Evolutionary conservation across 2,888 invertebrate genomes (phyloP).

Genomic region (Busseola fusca): DNA sequence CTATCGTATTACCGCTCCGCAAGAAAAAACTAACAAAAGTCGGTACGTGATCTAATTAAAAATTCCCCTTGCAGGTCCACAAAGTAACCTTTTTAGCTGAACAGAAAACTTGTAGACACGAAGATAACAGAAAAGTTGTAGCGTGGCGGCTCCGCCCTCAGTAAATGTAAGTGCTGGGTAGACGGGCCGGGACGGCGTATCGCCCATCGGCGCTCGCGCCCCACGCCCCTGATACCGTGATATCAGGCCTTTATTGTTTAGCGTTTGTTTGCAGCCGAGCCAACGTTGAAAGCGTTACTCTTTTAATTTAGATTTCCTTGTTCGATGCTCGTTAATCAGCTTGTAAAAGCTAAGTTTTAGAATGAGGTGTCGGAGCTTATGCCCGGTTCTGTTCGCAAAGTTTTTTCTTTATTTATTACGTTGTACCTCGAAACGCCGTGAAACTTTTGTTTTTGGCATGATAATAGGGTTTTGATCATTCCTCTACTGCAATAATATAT

Average conservation of each 20-base stretch:
- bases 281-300: constrained; percentile 48
- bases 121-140: constrained; percentile 60
- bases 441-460: constrained; percentile 1
- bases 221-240: constrained; percentile 51
- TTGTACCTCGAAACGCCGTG: constrained; percentile 13
- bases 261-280: constrained; percentile 49
- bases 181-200: constrained; percentile 48
- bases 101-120: constrained; percentile 62
- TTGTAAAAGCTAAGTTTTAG: constrained; percentile 48
- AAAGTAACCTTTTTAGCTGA: constrained; percentile 58
- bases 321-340: constrained; percentile 58
- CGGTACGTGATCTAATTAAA: constrained; percentile 65
- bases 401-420: constrained; percentile 51
- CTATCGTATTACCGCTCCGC: constrained; percentile 39
- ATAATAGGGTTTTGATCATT: background rate
- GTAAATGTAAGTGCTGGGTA: constrained; percentile 53
- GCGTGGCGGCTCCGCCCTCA: constrained; percentile 54
- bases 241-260: constrained; percentile 57
- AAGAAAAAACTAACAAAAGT: constrained; percentile 51
- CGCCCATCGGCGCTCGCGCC: constrained; percentile 32
- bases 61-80: constrained; percentile 51
- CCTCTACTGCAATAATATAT: background rate
- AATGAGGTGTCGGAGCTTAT: constrained; percentile 35
- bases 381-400: constrained; percentile 35
- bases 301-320: constrained; percentile 58